A percentile compares a stretch with the other conserved stretches of the same genome.
Conservation (phyloP, 1,140 invertebrate genomes). For the Procambarus clarkii region DNA sequence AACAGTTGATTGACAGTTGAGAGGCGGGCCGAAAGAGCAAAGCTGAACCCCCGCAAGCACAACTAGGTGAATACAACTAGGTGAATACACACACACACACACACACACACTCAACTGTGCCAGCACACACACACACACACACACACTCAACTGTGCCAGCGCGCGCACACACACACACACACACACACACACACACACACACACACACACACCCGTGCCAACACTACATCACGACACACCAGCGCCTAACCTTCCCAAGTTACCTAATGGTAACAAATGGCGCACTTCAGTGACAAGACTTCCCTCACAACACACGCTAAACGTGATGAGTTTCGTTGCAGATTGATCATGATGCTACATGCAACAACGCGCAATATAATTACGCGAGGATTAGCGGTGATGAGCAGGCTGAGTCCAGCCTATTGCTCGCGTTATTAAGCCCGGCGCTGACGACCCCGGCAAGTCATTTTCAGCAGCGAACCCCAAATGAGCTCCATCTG, state of each 20-base stretch:
- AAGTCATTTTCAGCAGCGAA: not conserved
- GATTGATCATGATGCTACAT: constrained; percentile 8
- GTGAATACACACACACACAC: too few relatives aligned
- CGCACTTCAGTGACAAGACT: not conserved
- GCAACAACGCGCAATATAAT: constrained; percentile 4
- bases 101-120: too few relatives aligned
- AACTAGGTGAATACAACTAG: too few relatives aligned
- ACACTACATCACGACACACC: too few relatives aligned
- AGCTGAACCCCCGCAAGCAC: too few relatives aligned
- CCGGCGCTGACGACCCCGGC: not conserved
- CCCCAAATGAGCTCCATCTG: not conserved
- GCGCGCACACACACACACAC: too few relatives aligned
- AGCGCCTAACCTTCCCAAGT: not conserved
- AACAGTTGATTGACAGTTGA: too few relatives aligned
- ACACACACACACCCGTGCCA: too few relatives aligned
- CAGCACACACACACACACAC: too few relatives aligned
- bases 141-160: too few relatives aligned
- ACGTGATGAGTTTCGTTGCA: constrained; percentile 2
- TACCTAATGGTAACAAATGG: not conserved
- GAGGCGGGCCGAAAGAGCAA: too few relatives aligned
- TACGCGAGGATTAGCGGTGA: not conserved
- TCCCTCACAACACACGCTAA: not conserved
- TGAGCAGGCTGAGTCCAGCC: not conserved
- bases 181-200: too few relatives aligned
- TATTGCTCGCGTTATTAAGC: not conserved